Evolutionary conservation across 2,113 vertebrate genomes (phyloP).

Genomic region (Ctenodactylus gundi): DNA sequence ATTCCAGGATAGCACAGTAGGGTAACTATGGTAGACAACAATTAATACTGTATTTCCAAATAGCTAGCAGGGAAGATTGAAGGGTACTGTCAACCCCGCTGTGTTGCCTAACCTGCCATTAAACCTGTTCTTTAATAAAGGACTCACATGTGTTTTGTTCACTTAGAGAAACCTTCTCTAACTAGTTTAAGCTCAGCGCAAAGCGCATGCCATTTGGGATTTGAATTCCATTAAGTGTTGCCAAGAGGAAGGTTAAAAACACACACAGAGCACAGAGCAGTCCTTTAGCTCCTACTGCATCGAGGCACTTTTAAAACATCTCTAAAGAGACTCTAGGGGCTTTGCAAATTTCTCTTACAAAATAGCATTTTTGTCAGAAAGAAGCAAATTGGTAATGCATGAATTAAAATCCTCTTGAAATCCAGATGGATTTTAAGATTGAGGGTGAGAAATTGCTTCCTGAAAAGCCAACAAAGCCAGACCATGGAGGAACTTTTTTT

Average conservation of each 20-base stretch:
- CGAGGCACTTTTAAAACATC: neutral
- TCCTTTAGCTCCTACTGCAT: neutral
- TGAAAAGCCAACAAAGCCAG: neutral
- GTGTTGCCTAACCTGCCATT: neutral
- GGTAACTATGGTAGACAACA: neutral
- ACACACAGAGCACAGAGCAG: neutral
- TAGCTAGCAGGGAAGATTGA: neutral
- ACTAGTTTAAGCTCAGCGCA: neutral
- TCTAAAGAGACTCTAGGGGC: neutral
- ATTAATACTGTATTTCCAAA: neutral
- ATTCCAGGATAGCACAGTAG: neutral
- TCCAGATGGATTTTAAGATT: conserved; percentile 46
- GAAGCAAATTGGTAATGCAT: neutral
- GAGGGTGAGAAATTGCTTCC: conserved; percentile 26
- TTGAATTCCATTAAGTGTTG: conserved; percentile 38
- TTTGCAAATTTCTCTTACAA: conserved; percentile 37
- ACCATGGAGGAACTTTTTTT: neutral
- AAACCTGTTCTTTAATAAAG: neutral
- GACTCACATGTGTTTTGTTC: neutral
- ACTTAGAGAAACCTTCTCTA: neutral
- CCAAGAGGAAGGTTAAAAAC: conserved; percentile 28
- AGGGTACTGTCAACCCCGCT: neutral
- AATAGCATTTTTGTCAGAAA: conserved; percentile 41
- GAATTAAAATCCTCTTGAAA: conserved; percentile 46
- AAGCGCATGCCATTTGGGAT: conserved; percentile 9